Conservation (phyloP, 1,140 invertebrate species). For the Caligus rogercresseyi region DNA sequence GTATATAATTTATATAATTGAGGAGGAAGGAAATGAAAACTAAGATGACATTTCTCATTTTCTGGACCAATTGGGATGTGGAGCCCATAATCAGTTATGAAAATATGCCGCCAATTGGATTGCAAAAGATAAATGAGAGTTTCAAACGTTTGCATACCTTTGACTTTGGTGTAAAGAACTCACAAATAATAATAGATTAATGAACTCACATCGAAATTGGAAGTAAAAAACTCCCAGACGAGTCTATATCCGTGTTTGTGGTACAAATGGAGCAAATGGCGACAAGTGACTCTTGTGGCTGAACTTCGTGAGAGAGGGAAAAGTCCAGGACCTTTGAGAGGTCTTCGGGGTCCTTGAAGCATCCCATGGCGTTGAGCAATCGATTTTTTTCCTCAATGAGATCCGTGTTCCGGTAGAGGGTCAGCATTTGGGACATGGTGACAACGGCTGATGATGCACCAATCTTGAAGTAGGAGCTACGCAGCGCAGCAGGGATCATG, state of each 20-base stretch:
- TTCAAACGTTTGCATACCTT: no score
- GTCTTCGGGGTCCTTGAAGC: constrained; percentile 42
- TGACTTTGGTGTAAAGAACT: no score
- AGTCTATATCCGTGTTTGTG: background rate
- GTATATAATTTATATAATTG: no score
- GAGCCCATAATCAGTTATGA: no score
- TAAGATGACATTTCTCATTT: no score
- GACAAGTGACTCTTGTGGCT: constrained; percentile 18
- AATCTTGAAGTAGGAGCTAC: background rate
- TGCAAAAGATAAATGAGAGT: no score
- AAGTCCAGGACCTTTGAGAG: constrained; percentile 66
- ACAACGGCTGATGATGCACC: background rate
- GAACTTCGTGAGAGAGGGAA: constrained; percentile 53
- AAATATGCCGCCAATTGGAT: no score
- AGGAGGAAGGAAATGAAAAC: no score
- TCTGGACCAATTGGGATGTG: no score
- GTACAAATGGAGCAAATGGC: constrained; percentile 21
- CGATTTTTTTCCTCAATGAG: constrained; percentile 82
- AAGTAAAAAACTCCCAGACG: constrained; percentile 8
- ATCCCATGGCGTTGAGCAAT: constrained; percentile 59
- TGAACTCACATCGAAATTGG: constrained; percentile 4
- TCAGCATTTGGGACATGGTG: background rate
- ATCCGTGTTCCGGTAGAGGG: constrained; percentile 61
- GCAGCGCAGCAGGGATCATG: background rate
- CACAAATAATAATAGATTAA: no score